Evolutionary conservation across 2,888 invertebrate genomes (phyloP).

Genomic region (Mesoligia furuncula): DNA sequence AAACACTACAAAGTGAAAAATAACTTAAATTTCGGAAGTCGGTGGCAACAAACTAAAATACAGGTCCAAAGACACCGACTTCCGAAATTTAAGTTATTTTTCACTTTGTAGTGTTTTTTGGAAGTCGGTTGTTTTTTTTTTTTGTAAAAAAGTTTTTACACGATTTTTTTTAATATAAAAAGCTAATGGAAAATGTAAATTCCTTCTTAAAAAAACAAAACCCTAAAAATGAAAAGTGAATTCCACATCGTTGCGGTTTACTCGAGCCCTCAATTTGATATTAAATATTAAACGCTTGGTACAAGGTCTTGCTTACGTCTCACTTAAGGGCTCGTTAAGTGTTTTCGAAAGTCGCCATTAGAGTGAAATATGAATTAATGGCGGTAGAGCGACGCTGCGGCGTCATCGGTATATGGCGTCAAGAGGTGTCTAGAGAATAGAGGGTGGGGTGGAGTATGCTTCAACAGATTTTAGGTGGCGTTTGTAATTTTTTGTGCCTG

Average conservation of each 20-base stretch:
- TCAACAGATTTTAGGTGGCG: neutral
- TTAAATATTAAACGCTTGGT: slow-evolving; percentile 73
- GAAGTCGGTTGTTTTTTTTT: too few species aligned
- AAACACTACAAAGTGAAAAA: too few species aligned
- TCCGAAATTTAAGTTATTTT: too few species aligned
- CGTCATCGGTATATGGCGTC: slow-evolving; percentile 80
- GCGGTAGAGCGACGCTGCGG: slow-evolving; percentile 78
- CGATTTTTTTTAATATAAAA: neutral
- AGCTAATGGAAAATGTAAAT: neutral
- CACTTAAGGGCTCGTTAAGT: slow-evolving; percentile 84
- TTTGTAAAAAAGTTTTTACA: too few species aligned
- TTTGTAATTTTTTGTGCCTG: slow-evolving; percentile 1
- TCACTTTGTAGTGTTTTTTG: too few species aligned
- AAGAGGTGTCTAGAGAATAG: slow-evolving; percentile 69
- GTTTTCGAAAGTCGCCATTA: slow-evolving; percentile 87
- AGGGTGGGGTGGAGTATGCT: slow-evolving; percentile 43
- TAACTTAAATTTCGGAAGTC: too few species aligned
- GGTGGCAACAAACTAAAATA: too few species aligned
- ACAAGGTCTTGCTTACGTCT: slow-evolving; percentile 78
- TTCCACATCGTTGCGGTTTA: slow-evolving; percentile 31
- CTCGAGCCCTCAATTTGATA: slow-evolving; percentile 59
- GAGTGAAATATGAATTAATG: slow-evolving; percentile 89
- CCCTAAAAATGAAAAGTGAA: slow-evolving; percentile 7
- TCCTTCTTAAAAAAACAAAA: neutral
- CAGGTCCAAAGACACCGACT: too few species aligned